Evolutionary conservation across 2,888 invertebrate species (phyloP), one percentile per base, ranked within the genome.

Genomic region (Patella ulyssiponensis): DNA sequence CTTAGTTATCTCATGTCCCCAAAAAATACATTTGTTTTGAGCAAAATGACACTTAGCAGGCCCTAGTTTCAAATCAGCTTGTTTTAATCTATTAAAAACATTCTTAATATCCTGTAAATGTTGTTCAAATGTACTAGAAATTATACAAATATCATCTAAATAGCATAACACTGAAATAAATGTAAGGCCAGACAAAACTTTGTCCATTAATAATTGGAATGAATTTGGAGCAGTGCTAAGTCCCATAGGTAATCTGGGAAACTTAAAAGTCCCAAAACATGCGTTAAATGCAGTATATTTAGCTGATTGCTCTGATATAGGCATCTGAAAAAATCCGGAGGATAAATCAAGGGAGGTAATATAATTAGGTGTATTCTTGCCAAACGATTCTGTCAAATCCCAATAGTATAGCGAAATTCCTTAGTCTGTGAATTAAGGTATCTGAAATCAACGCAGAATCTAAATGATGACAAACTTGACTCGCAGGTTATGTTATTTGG

Each of bases 161-260:
- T 83, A 83, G 69, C 80, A 81, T 27, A 81, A 71, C 15, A 78
- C 78, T 15, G 78, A 79, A 14, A 27, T 53, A 74, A 80, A 83
- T 20, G 77, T 79, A 56, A 80, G 64, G 7, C 77, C 79, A 20
- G 73, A 75, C 12, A 80, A 71, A 44, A 80, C 74, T 58, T 76
- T 81, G 71, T 82, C 80, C 82, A 82, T 82, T 17, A 82, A 56
- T 44, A 82, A 71, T 77, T 82, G 81, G 73, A 81, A 82, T 14
- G 76, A 74, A 74, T 79, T 81, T 73, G 81, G 80, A 51, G 76
- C 73, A 23, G 76, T 75, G 14, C 73, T 75, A 14, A 83, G 70
- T 51, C 79, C 83, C 80, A 83, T 83, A 7, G 81, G 78, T 23
- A 83, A 33, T 14, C 81, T 53, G 44, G 78, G 69, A 69, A 81